Evolutionary conservation across 2,888 invertebrate genomes (phyloP).

Genomic region (Uropetala carovei): DNA sequence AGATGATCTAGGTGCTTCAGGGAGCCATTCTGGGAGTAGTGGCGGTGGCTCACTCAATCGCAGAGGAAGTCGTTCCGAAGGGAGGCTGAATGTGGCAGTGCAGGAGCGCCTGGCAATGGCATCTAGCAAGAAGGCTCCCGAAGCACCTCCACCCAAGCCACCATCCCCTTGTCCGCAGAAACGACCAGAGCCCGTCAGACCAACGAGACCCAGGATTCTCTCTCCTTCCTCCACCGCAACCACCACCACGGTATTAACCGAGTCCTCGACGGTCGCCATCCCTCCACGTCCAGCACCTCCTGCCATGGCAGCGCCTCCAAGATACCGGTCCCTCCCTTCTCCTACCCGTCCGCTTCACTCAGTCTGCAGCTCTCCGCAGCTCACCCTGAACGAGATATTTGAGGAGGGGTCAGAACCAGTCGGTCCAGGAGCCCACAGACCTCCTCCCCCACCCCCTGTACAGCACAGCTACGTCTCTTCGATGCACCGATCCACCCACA

Average conservation of each 20-base stretch:
- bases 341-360: conserved; percentile 75
- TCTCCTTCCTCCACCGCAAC: conserved; percentile 28
- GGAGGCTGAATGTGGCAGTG: conserved; percentile 83
- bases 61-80: conserved; percentile 88
- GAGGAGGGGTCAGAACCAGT: conserved; percentile 77
- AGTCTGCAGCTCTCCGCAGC: conserved; percentile 76
- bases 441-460: conserved; percentile 70
- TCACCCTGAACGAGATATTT: conserved; percentile 82
- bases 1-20: conserved; percentile 74
- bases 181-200: conserved; percentile 70
- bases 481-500: conserved; percentile 69
- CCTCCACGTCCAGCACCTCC: conserved; percentile 66
- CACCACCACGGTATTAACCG: conserved; percentile 63
- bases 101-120: conserved; percentile 78
- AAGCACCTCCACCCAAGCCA: background rate
- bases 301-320: conserved; percentile 73
- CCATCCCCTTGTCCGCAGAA: conserved; percentile 38
- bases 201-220: conserved; percentile 72
- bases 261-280: conserved; percentile 66
- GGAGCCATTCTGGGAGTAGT: conserved; percentile 4
- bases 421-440: conserved; percentile 71
- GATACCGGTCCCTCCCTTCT: conserved; percentile 80
- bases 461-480: conserved; percentile 70
- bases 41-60: conserved; percentile 75
- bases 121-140: conserved; percentile 69